phyloP scores from a whole-genome alignment of 64 coral and sea anemone species.

The Stichodactyla mertensii region DNA sequence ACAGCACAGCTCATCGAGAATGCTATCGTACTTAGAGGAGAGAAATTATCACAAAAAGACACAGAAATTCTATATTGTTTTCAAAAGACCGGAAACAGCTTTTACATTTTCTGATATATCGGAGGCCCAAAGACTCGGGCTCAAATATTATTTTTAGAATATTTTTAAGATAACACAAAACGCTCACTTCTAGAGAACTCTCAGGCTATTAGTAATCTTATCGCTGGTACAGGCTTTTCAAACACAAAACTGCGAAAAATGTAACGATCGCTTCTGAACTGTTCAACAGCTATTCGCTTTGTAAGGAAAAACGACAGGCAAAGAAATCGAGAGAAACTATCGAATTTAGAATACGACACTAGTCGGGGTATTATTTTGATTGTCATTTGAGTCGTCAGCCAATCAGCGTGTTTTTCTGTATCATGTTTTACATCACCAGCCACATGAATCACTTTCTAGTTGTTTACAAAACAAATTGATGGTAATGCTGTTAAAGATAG shows the following conservation, averaged over 20 bases:
- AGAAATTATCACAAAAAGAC: not conserved
- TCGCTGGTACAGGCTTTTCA: not conserved
- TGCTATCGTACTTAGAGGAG: not conserved
- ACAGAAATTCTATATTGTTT: not conserved
- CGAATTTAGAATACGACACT: not conserved
- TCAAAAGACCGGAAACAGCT: not conserved
- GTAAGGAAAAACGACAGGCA: not conserved
- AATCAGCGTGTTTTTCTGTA: not conserved
- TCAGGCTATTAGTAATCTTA: not conserved
- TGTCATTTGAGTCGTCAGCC: not conserved
- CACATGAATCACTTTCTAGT: not conserved
- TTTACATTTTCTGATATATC: conserved; percentile 1
- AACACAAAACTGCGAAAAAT: not conserved
- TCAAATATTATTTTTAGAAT: not conserved
- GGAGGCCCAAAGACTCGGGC: not conserved
- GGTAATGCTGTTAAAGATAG: conserved; percentile 3
- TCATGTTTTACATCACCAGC: not conserved
- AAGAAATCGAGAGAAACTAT: not conserved
- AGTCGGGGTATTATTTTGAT: not conserved
- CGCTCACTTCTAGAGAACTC: not conserved
- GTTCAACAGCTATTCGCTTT: not conserved
- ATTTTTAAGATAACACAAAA: not conserved
- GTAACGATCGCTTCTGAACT: not conserved
- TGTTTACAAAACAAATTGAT: conserved; percentile 20
- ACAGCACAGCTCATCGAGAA: not conserved